Base-by-base conservation (phyloP, 1,140 invertebrate genomes). In the Psilanteris sp. region DNA sequence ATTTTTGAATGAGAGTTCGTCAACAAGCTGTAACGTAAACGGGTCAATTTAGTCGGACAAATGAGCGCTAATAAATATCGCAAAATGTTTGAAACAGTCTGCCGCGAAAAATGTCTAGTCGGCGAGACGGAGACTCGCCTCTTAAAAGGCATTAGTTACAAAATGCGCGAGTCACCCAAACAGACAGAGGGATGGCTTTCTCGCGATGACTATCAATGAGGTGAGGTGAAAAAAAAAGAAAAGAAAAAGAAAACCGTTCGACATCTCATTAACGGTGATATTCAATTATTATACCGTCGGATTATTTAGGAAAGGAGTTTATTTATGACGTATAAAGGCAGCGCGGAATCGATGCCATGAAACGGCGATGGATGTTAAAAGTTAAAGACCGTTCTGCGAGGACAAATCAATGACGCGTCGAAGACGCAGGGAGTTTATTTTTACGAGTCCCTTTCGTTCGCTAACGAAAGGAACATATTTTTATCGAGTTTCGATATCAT, bases 241-340 rank as follows among this genome's bases (percentile, higher is more conserved):
- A n/a, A n/a, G n/a, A n/a, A n/a, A n/a, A n/a, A n/a, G n/a, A n/a
- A n/a, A n/a, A n/a, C n/a, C n/a, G n/a, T n/a, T n/a, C n/a, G n/a
- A n/a, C n/a, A n/a, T n/a, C n/a, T n/a, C n/a, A n/a, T n/a, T n/a
- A n/a, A n/a, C n/a, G n/a, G n/a, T n/a, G n/a, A n/a, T n/a, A n/a
- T n/a, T n/a, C n/a, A n/a, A n/a, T n/a, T n/a, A 34, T 41, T 34
- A 26, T 9, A 15, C 3, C 1, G 39, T 22, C 24, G 24, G 20
- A 72, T 64, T 57, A 39, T 46, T 22, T 24, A 3, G 20, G 41
- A 27, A 10, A 5, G 16, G 52, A 70, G 18, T 48, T 11, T 62
- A 39, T 55, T 72, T 72, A 62, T 41, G 55, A 72, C 20, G 31
- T 26, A 72, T 48, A 72, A 72, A 72, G 54, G 11, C 36, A 29